Base-by-base conservation (phyloP, 2,888 invertebrate species). In the Rhagium mordax region DNA sequence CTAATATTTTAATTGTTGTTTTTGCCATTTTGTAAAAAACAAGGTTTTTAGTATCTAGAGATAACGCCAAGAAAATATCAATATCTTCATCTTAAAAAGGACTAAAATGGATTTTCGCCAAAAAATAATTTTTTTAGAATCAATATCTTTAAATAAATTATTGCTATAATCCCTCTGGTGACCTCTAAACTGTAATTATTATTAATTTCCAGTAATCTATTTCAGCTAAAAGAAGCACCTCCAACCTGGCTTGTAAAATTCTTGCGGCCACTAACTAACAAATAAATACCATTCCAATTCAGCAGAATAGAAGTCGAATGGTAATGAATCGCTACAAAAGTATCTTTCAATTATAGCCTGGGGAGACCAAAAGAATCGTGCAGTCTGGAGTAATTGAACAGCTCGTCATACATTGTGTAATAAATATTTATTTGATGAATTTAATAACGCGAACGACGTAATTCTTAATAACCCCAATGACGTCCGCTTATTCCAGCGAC, bases 311-410 rank as follows among this genome's bases (percentile, higher is more conserved):
- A 41, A 41, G 41, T 41, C n/a, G 41, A 59, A 59, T 59, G 59
- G 29, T 29, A 59, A 59, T 59, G 59, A 59, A 59, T 59, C 59
- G 29, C 29, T 16, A 7, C 29, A 29, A 59, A 59, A 59, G 59
- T 59, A 59, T 3, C 6, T 59, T 59, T 59, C 29, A 59, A 59
- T 57, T 29, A 27, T 59, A 10, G 59, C 59, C 29, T 6, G 1
- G 29, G 29, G 59, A 33, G 6, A 29, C 2, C 59, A 29, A 29
- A 15, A 59, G 27, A 29, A 59, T 59, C 59, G 59, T 59, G 59
- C 59, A 16, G 59, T 29, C 59, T 29, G n/a, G 16, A 6, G 59
- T 59, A 59, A 59, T 59, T 59, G 59, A 59, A 29, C 21, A 29
- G 29, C 29, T 33, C 16, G 59, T 59, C 29, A 29, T 59, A 59